Percentiles rank a stretch among this genome's conserved stretches.
Evolutionary conservation across 2,113 vertebrate species (phyloP).

Genomic region (Ciconia maguari): DNA sequence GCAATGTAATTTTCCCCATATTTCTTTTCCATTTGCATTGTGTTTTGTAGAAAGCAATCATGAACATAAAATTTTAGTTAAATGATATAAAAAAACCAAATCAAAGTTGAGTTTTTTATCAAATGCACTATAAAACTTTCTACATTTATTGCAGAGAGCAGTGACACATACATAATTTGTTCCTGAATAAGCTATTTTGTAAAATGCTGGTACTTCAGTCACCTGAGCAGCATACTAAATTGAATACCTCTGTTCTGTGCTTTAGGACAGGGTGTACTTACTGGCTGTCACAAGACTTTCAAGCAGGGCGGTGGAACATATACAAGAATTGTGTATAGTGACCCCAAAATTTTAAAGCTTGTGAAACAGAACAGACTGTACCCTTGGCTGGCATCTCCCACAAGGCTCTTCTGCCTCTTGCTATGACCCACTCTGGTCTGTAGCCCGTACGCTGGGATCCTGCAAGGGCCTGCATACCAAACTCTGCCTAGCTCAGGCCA

Average conservation of each 20-base stretch:
- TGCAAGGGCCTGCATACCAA: not conserved
- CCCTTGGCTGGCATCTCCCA: not conserved
- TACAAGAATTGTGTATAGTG: not conserved
- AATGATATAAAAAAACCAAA: not conserved
- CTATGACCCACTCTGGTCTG: not conserved
- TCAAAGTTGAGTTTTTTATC: not conserved
- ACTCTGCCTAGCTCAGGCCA: not conserved
- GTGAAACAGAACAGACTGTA: not conserved
- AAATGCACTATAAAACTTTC: not conserved
- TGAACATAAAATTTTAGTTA: not conserved
- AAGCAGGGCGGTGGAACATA: not conserved
- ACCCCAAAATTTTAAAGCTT: not conserved
- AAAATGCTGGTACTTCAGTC: not conserved
- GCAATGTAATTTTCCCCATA: not conserved
- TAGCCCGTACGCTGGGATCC: accelerated
- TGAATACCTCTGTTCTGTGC: not conserved
- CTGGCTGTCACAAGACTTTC: not conserved
- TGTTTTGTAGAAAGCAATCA: not conserved
- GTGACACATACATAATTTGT: constrained; percentile 6
- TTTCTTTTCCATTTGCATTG: not conserved
- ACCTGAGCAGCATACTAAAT: not conserved
- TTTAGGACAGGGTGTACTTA: not conserved
- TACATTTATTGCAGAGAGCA: not conserved
- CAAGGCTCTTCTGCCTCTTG: not conserved
- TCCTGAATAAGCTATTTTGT: constrained; percentile 1